Evolutionary conservation across 23 tunicate species (phyloP), one percentile per base, ranked within the genome.

Genomic region (Corella eumyota): DNA sequence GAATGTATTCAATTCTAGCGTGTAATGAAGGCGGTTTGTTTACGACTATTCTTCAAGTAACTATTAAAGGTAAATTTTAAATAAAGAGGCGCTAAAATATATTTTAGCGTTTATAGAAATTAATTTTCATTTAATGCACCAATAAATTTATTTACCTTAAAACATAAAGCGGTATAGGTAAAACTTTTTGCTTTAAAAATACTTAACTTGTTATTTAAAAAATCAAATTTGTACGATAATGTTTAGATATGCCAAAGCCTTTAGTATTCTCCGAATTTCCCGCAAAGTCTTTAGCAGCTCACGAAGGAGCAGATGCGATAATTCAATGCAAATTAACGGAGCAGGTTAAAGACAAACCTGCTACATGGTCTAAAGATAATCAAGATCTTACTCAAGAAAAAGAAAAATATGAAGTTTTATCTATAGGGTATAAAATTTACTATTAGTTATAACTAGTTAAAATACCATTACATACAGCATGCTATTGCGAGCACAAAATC

Each of bases 331-430:
- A 45, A 36, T 27, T 74, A 5, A 4, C 37, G 36, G 71, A 74
- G 23, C 25, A 50, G 11, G 64, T 24, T 2, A 56, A 24, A 33
- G 47, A 60, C 11, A 32, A 36, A 55, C 53, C 48, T 21, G 71
- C 80, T 6, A 64, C 51, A 33, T 74, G 80, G 80, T 64, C 56
- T 60, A 74, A 74, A 54, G 71, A 64, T 24, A 62, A 65, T 5
- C 30, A 17, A 3, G 33, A 37, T 25, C 40, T 51, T 1, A 28
- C 25, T 26, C 30, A 65, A 38, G 22, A 25, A 3, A 25, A 49
- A 3, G 71, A 65, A 23, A 74, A 74, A 65, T 74, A 74, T 44
- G 71, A 74, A 44, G 40, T 74, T 64, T 30, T 29, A 13, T 22
- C 53, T n/a, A 58, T 25, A 20, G 80, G 80, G 80, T 74, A 30